Base-by-base conservation (phyloP, 2,797 vertebrate species). In the Anas georgica region DNA sequence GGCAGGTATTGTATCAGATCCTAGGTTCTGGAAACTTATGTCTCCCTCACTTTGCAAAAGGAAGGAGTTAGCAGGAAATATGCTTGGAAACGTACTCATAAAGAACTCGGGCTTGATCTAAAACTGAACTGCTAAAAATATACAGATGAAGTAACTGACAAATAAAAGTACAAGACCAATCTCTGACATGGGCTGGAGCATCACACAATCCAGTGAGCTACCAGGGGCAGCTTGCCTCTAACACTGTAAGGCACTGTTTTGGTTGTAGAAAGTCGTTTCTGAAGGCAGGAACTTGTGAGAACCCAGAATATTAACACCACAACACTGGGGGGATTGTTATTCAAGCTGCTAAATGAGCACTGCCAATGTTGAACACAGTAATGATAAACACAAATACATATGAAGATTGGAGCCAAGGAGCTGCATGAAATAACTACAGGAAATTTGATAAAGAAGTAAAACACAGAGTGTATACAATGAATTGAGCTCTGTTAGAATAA, bases 401-500 rank as follows among this genome's bases (percentile, higher is more conserved):
- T 2, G 2, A 83, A 83, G 48, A 86, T 1, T 15, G 20, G 59
- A 90, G n/a, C 54, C 69, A 70, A 81, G n/a, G 25, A 91, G 43
- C 7, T 78, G 55, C 84, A 83, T 33, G 64, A 90, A 85, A 63
- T 81, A 94, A 90, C 66, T 76, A 60, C 58, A 94, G 87, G 69
- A 91, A 94, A 93, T 88, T 52, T 82, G 66, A 91, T 83, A 80
- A 87, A 92, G 76, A 58, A 90, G 17, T 62, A 67, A 92, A 89
- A 48, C 59, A 73, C 52, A 33, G 31, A 78, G 15, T 1, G 12
- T 29, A 66, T 73, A 69, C 59, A 81, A 82, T 60, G n/a, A 81
- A 50, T 60, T 3, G 28, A 1, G 2, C 58, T 73, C 41, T 80
- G 56, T 64, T 78, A 63, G 82, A 87, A 91, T 68, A 92, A 90